Evolutionary conservation across 2,888 invertebrate genomes (phyloP).

Genomic region (Pristionchus exspectatus): DNA sequence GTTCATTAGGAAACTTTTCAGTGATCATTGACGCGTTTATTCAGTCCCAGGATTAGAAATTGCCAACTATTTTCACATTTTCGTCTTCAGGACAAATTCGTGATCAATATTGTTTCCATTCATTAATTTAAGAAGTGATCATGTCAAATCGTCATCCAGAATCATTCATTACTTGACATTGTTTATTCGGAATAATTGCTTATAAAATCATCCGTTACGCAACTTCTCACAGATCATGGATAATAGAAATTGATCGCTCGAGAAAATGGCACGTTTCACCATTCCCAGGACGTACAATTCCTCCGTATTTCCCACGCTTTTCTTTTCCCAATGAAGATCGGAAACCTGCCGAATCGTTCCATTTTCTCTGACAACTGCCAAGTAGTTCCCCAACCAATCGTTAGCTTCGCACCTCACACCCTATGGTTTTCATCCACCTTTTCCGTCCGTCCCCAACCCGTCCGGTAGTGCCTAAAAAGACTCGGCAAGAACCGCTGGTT

Average conservation of each 20-base stretch:
- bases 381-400: background rate
- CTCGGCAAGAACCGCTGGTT: background rate
- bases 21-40: background rate
- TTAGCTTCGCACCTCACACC: background rate
- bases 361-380: background rate
- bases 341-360: background rate
- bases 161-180: too few relatives aligned
- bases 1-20: background rate
- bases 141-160: too few relatives aligned
- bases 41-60: background rate
- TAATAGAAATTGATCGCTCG: background rate
- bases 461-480: slow-evolving; percentile 12
- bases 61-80: background rate
- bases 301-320: background rate
- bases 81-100: too few relatives aligned
- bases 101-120: background rate
- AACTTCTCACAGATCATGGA: background rate
- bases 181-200: too few relatives aligned
- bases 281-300: background rate
- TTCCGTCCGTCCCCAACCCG: background rate
- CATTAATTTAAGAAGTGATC: too few relatives aligned
- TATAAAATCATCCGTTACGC: too few relatives aligned
- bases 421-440: background rate
- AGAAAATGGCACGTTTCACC: background rate
- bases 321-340: background rate